These are phyloP conservation scores for Trissonchulus sp. DNA, from an alignment of 2,888 invertebrate genomes.

Conservation along the genomic window DNA sequence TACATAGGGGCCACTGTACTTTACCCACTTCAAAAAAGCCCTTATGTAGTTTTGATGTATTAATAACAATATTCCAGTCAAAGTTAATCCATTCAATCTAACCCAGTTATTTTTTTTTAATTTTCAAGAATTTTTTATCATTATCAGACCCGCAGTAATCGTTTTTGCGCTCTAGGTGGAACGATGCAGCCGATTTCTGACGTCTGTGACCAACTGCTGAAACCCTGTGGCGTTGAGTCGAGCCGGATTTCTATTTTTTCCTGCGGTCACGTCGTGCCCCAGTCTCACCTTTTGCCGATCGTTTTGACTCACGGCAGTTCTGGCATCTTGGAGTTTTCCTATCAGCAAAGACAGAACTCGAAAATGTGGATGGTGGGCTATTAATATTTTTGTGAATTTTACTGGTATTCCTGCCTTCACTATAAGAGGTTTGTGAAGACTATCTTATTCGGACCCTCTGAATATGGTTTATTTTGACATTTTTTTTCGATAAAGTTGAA, in stretches of 20 bases:
- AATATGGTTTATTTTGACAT: too few relatives aligned
- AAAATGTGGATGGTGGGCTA: neutral
- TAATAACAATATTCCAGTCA: too few relatives aligned
- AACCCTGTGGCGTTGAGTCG: constrained; percentile 61
- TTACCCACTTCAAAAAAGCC: too few relatives aligned
- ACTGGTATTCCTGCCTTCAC: too few relatives aligned
- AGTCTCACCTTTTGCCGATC: constrained; percentile 72
- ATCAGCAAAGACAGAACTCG: neutral
- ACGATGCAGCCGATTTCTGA: constrained; percentile 94
- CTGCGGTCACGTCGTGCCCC: constrained; percentile 81
- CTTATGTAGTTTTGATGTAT: too few relatives aligned
- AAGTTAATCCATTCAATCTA: too few relatives aligned
- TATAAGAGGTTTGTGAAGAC: too few relatives aligned
- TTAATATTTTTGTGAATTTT: neutral
- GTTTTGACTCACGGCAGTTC: constrained; percentile 70
- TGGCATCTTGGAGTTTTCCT: constrained; percentile 54
- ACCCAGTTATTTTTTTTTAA: too few relatives aligned
- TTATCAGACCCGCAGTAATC: too few relatives aligned
- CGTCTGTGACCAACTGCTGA: constrained; percentile 72
- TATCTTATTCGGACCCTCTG: too few relatives aligned
- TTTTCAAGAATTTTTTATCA: too few relatives aligned
- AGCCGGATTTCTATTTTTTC: constrained; percentile 68
- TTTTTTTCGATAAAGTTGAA: neutral
- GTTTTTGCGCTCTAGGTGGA: constrained; percentile 61
- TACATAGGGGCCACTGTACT: too few relatives aligned